phyloP scores from a whole-genome alignment of 2,113 vertebrate species.

The Sorex araneus region DNA sequence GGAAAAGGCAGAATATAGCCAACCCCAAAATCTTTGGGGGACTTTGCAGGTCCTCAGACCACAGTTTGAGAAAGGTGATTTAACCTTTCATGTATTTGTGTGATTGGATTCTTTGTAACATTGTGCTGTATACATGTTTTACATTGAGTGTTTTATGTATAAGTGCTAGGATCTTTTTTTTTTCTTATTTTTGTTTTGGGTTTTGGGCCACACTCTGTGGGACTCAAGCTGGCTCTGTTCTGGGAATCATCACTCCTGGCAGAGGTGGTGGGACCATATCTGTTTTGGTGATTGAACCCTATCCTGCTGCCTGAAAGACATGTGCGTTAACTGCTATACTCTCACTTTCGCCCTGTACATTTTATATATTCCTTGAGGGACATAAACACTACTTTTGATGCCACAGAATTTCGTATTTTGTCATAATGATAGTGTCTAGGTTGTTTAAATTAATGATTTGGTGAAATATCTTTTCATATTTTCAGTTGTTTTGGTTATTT shows the following conservation, averaged over 20 bases:
- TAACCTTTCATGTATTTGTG: not conserved
- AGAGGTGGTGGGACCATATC: not conserved
- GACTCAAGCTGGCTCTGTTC: too few relatives aligned
- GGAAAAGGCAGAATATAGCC: slow-evolving; percentile 13
- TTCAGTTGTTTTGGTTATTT: slow-evolving; percentile 59
- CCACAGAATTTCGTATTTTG: slow-evolving; percentile 23
- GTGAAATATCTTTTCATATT: slow-evolving; percentile 50
- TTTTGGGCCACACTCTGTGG: too few relatives aligned
- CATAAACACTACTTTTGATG: slow-evolving; percentile 45
- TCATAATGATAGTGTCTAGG: slow-evolving; percentile 12
- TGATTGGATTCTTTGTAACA: slow-evolving; percentile 1
- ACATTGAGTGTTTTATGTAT: too few relatives aligned
- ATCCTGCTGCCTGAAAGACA: not conserved
- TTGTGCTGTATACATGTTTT: too few relatives aligned
- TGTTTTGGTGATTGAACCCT: not conserved
- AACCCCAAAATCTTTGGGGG: not conserved
- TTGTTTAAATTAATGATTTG: slow-evolving; percentile 14
- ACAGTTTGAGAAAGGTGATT: slow-evolving; percentile 22
- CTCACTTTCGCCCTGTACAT: not conserved
- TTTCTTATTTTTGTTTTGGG: not conserved
- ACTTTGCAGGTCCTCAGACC: not conserved
- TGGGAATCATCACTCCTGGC: too few relatives aligned
- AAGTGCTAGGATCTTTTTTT: too few relatives aligned
- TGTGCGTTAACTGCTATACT: too few relatives aligned
- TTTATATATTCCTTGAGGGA: not conserved